A percentile compares a stretch with the other conserved stretches of the same genome.
phyloP scores from a whole-genome alignment of 2,888 invertebrate genomes.

The Notocelia uddmanniana region DNA sequence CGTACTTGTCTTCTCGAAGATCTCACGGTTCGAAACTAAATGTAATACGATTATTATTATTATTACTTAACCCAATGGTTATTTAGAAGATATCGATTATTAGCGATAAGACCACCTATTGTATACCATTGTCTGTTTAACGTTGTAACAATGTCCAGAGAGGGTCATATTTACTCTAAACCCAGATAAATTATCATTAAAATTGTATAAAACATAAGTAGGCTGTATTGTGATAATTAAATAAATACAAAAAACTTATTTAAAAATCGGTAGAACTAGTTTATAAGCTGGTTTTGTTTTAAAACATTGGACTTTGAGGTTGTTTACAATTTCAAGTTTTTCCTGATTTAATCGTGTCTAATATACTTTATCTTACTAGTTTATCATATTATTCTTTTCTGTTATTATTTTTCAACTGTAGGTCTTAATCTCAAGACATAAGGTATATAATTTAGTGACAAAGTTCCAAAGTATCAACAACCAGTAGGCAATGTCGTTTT shows the following conservation, averaged over 20 bases:
- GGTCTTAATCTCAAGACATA: neutral
- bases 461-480: neutral
- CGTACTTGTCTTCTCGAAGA: too few relatives aligned
- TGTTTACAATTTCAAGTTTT: constrained; percentile 13
- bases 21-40: too few relatives aligned
- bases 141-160: too few relatives aligned
- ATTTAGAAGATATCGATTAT: too few relatives aligned
- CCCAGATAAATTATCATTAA: too few relatives aligned
- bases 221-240: neutral
- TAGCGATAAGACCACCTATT: too few relatives aligned
- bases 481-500: neutral
- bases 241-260: constrained; percentile 10
- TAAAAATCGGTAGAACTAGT: constrained; percentile 16
- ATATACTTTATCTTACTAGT: neutral
- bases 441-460: neutral
- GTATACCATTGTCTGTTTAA: too few relatives aligned
- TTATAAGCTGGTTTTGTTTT: constrained; percentile 3
- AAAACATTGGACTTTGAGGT: constrained; percentile 7
- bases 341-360: constrained; percentile 2
- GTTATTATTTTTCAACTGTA: neutral
- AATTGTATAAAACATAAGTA: neutral
- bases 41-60: too few relatives aligned
- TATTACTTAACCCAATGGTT: too few relatives aligned
- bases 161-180: too few relatives aligned
- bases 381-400: neutral